These are phyloP conservation scores for Forbesichthys papilliferus DNA, from an alignment of 2,113 vertebrate species.

Conservation along the genomic window DNA sequence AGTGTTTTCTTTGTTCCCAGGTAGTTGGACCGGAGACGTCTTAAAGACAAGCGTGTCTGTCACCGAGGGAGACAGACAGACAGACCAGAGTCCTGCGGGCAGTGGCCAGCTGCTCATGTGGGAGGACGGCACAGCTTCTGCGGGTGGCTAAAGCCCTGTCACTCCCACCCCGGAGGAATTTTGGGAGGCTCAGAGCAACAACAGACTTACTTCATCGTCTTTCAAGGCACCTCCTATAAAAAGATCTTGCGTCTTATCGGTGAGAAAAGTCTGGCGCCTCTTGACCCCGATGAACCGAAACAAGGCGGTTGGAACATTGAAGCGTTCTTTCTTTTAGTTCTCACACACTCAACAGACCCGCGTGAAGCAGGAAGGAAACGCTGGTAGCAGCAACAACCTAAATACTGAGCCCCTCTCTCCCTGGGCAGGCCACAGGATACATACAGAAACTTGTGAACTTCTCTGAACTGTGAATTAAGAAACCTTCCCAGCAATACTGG, in stretches of 20 bases:
- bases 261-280: neutral
- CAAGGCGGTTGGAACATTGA: constrained; percentile 4
- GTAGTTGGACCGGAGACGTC: constrained; percentile 35
- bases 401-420: constrained; percentile 37
- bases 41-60: neutral
- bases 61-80: constrained; percentile 18
- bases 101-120: constrained; percentile 17
- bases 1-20: constrained; percentile 43
- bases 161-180: constrained; percentile 60
- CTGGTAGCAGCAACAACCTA: constrained; percentile 14
- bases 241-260: no score
- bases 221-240: constrained; percentile 1
- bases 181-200: constrained; percentile 43
- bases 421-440: constrained; percentile 40
- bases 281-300: neutral
- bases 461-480: constrained; percentile 40
- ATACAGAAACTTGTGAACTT: constrained; percentile 40
- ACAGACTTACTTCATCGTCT: constrained; percentile 44
- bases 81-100: constrained; percentile 33
- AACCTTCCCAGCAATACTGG: constrained; percentile 24
- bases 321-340: constrained; percentile 31
- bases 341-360: constrained; percentile 19
- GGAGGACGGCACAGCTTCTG: constrained; percentile 23
- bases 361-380: constrained; percentile 52
- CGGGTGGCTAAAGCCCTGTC: constrained; percentile 24